Percentiles rank a stretch among this genome's conserved stretches.
Conservation (phyloP, 2,113 vertebrate genomes). For the Peromyscus maniculatus region DNA sequence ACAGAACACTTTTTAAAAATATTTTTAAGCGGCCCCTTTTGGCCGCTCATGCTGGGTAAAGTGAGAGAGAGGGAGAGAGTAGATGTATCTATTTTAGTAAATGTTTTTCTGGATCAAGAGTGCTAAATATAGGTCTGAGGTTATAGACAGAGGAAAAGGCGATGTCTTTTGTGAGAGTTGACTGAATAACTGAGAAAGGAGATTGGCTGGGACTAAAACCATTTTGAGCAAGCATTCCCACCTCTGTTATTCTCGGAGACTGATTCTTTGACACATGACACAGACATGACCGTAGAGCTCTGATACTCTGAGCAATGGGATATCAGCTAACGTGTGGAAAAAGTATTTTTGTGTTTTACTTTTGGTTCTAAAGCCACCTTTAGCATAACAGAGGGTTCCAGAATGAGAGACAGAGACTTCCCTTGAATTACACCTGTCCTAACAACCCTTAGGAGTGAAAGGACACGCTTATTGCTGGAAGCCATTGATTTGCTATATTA, state of each 20-base stretch:
- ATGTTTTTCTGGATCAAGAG: background rate
- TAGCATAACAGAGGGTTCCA: background rate
- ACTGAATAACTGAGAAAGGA: background rate
- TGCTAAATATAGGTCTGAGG: background rate
- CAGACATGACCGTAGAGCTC: background rate
- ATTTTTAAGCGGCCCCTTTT: background rate
- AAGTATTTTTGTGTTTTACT: background rate
- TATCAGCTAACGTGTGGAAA: background rate
- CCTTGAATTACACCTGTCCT: background rate
- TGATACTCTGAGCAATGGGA: background rate
- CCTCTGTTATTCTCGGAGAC: fast-evolving
- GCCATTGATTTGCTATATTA: background rate
- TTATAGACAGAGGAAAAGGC: background rate
- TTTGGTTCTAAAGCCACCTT: background rate
- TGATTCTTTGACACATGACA: background rate
- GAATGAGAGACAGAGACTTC: background rate
- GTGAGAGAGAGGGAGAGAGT: no score
- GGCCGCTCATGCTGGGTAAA: background rate
- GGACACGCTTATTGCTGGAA: background rate
- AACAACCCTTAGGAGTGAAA: background rate
- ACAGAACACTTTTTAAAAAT: background rate
- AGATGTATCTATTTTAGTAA: background rate
- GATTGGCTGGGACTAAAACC: fast-evolving
- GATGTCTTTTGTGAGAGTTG: background rate
- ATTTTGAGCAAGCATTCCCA: background rate